phyloP scores from a whole-genome alignment of 2,797 vertebrate genomes.

The Anomalospiza imberbis region DNA sequence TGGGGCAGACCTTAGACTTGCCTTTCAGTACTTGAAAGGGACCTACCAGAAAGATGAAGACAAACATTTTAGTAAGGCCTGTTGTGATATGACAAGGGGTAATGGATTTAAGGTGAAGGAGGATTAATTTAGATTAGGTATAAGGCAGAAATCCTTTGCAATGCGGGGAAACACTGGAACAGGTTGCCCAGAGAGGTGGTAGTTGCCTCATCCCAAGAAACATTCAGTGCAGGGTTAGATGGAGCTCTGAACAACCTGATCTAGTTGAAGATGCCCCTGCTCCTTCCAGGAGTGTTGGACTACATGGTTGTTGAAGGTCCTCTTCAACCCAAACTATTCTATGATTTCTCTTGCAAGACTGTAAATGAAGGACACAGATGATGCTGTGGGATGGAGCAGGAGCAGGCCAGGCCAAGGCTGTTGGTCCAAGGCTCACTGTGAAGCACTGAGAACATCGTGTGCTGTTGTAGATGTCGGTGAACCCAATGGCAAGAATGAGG shows the following conservation, averaged over 20 bases:
- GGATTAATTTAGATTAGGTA: neutral
- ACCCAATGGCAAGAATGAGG: no score
- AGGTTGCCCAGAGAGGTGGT: neutral
- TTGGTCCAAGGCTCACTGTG: neutral
- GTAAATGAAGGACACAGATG: fast-evolving
- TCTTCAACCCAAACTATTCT: neutral
- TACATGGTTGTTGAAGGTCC: neutral
- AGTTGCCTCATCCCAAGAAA: neutral
- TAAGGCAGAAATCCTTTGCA: neutral
- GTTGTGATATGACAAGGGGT: neutral
- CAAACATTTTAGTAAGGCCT: neutral
- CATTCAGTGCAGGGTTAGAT: neutral
- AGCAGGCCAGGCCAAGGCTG: neutral
- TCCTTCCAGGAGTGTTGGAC: neutral
- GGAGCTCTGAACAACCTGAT: neutral
- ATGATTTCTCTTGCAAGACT: neutral
- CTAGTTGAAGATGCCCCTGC: neutral
- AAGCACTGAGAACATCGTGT: fast-evolving
- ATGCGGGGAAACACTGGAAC: neutral
- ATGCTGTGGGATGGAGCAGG: fast-evolving
- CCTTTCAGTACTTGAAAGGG: neutral
- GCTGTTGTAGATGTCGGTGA: no score
- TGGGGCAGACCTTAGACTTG: neutral
- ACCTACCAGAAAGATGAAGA: neutral
- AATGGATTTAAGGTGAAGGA: neutral